A percentile compares a stretch with the other conserved stretches of the same genome.
Evolutionary conservation across 2,888 invertebrate species (phyloP).

Genomic region (Limenitis camilla): DNA sequence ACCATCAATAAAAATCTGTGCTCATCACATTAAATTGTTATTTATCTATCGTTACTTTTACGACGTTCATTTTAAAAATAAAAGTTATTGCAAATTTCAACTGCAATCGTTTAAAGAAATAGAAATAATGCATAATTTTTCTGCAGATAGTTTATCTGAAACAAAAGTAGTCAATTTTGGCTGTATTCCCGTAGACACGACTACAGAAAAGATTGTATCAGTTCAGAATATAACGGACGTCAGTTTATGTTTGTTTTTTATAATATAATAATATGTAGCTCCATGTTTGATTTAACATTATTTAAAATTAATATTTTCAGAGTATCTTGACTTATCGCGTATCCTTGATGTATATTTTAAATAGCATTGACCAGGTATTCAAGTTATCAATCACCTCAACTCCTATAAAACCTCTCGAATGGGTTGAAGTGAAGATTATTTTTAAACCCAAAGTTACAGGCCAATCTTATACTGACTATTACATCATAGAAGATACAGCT

Average conservation of each 20-base stretch:
- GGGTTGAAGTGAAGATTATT: constrained; percentile 39
- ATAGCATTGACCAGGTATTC: constrained; percentile 58
- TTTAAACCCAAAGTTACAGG: constrained; percentile 52
- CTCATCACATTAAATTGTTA: too few relatives aligned
- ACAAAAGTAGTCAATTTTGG: constrained; percentile 54
- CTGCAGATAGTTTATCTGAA: constrained; percentile 39
- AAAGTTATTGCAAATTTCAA: too few relatives aligned
- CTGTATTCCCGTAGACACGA: constrained; percentile 47
- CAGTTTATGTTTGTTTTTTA: constrained; percentile 23
- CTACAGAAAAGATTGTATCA: constrained; percentile 40
- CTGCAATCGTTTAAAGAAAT: too few relatives aligned
- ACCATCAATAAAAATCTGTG: too few relatives aligned
- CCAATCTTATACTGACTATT: constrained; percentile 63
- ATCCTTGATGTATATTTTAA: constrained; percentile 49
- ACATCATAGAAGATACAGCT: constrained; percentile 49
- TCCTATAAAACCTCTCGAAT: constrained; percentile 41
- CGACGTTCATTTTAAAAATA: too few relatives aligned
- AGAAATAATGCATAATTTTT: constrained; percentile 35
- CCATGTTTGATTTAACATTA: background rate
- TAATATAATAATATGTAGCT: background rate
- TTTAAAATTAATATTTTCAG: constrained; percentile 34
- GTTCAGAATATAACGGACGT: constrained; percentile 48
- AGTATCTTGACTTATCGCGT: constrained; percentile 45
- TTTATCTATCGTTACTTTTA: too few relatives aligned
- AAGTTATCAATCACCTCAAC: constrained; percentile 44